Percentiles rank a stretch among this genome's conserved stretches.
phyloP scores from a whole-genome alignment of 2,797 vertebrate genomes.

The Acanthurus leucopareius region DNA sequence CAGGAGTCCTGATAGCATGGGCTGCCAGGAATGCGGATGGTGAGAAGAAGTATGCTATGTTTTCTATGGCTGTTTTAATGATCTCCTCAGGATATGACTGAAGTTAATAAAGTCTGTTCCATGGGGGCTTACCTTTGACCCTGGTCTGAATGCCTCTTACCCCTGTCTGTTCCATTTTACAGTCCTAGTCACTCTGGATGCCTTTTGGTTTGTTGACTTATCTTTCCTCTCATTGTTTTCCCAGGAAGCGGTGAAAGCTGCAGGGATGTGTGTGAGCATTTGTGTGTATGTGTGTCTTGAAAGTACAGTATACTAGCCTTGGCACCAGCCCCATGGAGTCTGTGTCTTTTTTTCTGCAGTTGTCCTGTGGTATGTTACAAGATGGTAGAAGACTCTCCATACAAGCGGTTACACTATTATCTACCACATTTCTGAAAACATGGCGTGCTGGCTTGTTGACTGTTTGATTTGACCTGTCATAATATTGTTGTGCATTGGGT shows the following conservation, averaged over 20 bases:
- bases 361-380: slow-evolving; percentile 68
- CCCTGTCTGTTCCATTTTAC: slow-evolving; percentile 76
- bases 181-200: slow-evolving; percentile 75
- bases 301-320: slow-evolving; percentile 67
- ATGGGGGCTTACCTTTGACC: slow-evolving; percentile 78
- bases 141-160: slow-evolving; percentile 66
- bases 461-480: slow-evolving; percentile 74
- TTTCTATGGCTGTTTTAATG: slow-evolving; percentile 75
- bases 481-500: slow-evolving; percentile 69
- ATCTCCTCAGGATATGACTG: slow-evolving; percentile 79
- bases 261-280: slow-evolving; percentile 48
- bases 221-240: slow-evolving; percentile 86
- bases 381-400: slow-evolving; percentile 64
- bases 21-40: slow-evolving; percentile 64
- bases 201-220: slow-evolving; percentile 84
- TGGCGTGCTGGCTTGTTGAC: slow-evolving; percentile 70
- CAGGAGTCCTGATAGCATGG: slow-evolving; percentile 51
- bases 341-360: slow-evolving; percentile 62
- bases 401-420: slow-evolving; percentile 69
- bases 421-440: slow-evolving; percentile 74
- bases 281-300: slow-evolving; percentile 18
- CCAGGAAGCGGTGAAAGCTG: slow-evolving; percentile 85
- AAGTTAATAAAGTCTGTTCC: slow-evolving; percentile 80
- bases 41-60: slow-evolving; percentile 47
- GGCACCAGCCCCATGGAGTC: slow-evolving; percentile 62